Evolutionary conservation across 2,797 vertebrate species (phyloP), one percentile per base, ranked within the genome.

Genomic region (Gymnocypris eckloni): DNA sequence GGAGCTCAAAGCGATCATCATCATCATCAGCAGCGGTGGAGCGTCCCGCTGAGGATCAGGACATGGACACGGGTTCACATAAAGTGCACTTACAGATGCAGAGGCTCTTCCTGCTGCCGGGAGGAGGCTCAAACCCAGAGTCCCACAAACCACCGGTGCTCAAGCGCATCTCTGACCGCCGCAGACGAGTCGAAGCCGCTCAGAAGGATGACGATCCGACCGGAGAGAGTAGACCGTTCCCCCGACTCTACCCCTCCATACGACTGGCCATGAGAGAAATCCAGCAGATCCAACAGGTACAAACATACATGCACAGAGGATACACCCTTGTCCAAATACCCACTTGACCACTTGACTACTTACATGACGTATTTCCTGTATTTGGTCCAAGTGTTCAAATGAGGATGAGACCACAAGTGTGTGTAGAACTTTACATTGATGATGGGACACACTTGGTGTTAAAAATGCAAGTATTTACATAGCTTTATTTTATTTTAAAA

Each of bases 201-300:
- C 84, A 73, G 16, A 9, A 16, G n/a, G 73, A 61, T n/a, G 69
- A 83, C 18, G 70, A 56, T 25, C 33, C 86, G 12, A 66, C 43
- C 37, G 10, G 37, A 11, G 81, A 85, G 76, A 75, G 86, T 4
- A 83, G 2, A 82, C 88, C 85, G 0, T 88, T 92, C 37, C 93
- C 93, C 28, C 90, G 87, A 12, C 89, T 95, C 11, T 91, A 86
- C 69, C 93, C 93, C n/a, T 95, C 94, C 41, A 94, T 95, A 84
- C 90, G 89, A 4, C 86, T 91, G 87, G 94, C 93, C 4, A 93
- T 95, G 92, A 90, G 90, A 76, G 92, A 95, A 87, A 93, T 95
- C 50, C 93, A 93, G 61, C 92, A 94, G 90, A 90, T 95, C 25
- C 89, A 91, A 67, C 88, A 91, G 91, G 91, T 92, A 45, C 73